phyloP scores from a whole-genome alignment of 2,888 invertebrate genomes.

The Lepeophtheirus nordmannii region DNA sequence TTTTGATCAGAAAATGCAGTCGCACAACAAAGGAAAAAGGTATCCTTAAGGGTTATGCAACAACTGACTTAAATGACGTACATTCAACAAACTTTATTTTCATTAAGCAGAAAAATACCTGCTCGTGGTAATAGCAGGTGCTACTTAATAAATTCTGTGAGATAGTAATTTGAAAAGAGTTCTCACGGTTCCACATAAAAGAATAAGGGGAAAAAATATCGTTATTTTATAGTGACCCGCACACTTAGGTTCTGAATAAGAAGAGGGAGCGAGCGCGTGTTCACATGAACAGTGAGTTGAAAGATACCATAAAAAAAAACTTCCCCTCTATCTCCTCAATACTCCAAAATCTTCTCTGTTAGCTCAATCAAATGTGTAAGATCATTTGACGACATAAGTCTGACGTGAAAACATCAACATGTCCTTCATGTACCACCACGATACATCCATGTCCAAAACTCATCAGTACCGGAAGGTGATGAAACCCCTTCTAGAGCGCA shows the following conservation, averaged over 20 bases:
- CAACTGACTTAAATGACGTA: too few relatives aligned
- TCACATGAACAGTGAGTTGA: too few relatives aligned
- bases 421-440: constrained; percentile 1
- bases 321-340: neutral
- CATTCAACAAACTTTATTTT: too few relatives aligned
- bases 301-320: neutral
- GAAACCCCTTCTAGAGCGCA: constrained; percentile 62
- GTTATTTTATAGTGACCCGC: neutral
- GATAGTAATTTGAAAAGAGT: neutral
- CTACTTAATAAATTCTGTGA: constrained; percentile 4
- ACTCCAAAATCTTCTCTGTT: neutral
- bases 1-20: too few relatives aligned
- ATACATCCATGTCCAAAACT: constrained; percentile 15
- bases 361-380: too few relatives aligned
- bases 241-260: neutral
- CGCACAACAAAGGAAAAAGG: too few relatives aligned
- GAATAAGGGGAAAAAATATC: neutral
- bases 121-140: constrained; percentile 7
- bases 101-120: neutral
- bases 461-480: constrained; percentile 41
- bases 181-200: neutral
- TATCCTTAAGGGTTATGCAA: too few relatives aligned
- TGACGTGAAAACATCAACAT: too few relatives aligned
- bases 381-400: too few relatives aligned
- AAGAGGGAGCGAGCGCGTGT: too few relatives aligned